A percentile compares a stretch with the other conserved stretches of the same genome.
Conservation (phyloP, 2,113 vertebrate species). For the Craseonycteris thonglongyai region DNA sequence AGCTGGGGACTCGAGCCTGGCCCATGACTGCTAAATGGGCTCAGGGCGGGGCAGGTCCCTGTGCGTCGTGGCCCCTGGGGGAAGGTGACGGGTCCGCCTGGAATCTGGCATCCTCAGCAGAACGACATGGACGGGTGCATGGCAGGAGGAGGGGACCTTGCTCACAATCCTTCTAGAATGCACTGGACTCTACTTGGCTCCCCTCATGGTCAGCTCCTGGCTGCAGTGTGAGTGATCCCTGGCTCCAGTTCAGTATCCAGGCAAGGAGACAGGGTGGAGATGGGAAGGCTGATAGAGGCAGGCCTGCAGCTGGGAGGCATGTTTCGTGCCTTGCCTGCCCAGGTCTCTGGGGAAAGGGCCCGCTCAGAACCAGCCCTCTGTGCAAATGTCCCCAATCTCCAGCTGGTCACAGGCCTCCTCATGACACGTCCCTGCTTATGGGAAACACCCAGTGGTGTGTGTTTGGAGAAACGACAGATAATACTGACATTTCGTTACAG, state of each 20-base stretch:
- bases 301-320: neutral
- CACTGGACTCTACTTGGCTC: neutral
- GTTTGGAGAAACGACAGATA: neutral
- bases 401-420: neutral
- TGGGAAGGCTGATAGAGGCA: neutral
- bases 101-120: constrained; percentile 62
- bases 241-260: constrained; percentile 25
- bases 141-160: constrained; percentile 32
- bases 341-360: neutral
- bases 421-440: neutral
- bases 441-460: neutral
- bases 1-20: neutral
- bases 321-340: neutral
- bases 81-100: constrained; percentile 59
- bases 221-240: neutral
- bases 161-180: neutral
- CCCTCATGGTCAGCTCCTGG: constrained; percentile 31
- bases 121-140: constrained; percentile 61
- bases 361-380: neutral
- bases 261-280: neutral
- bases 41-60: neutral
- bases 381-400: fast-evolving
- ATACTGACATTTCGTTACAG: neutral
- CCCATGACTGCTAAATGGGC: neutral
- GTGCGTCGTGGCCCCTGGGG: neutral